Base-by-base conservation (phyloP, 2,888 invertebrate species). In the Cerastis leucographa region DNA sequence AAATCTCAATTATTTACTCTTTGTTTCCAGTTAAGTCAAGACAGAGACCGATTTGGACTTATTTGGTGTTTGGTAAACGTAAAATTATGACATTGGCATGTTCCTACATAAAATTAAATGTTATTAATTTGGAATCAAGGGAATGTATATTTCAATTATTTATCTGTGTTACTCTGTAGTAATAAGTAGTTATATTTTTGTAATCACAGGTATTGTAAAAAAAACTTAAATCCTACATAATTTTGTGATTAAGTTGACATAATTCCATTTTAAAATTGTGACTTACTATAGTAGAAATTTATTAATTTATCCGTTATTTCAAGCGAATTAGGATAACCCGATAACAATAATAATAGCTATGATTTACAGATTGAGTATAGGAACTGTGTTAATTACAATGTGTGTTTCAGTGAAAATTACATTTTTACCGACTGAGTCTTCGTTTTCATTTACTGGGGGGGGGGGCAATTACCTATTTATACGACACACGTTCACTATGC, bases 151-250 rank as follows among this genome's bases (percentile, higher is more conserved):
- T 93, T 93, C 91, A 91, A 92, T 93, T 93, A 92, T 92, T 93
- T 93, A 93, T 93, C 91, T 94, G 92, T 94, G 91, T 93, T 93
- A 93, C 88, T 92, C 91, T 88, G 90, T 95, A 94, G 92, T 89
- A 88, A 90, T 95, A 94, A 93, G 94, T 95, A 94, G 94, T 93
- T 93, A 93, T 96, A 96, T 96, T 95, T 96, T 96, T 96, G 92
- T 95, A 96, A 94, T 93, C 92, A 92, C 91, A 84, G 83, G 90
- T 92, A 92, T 90, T 90, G 87, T 91, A 87, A 90, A 91, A 89
- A 86, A 87, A 87, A 87, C 80, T 85, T 85, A 85, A 83, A 81
- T 80, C 78, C 76, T 75, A 76, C 56, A 71, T 71, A 80, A 80
- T 86, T 82, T 86, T 78, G 79, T 84, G 80, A 86, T 86, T 84